Evolutionary conservation across 2,113 vertebrate genomes (phyloP).

Genomic region (Pelecanus crispus): DNA sequence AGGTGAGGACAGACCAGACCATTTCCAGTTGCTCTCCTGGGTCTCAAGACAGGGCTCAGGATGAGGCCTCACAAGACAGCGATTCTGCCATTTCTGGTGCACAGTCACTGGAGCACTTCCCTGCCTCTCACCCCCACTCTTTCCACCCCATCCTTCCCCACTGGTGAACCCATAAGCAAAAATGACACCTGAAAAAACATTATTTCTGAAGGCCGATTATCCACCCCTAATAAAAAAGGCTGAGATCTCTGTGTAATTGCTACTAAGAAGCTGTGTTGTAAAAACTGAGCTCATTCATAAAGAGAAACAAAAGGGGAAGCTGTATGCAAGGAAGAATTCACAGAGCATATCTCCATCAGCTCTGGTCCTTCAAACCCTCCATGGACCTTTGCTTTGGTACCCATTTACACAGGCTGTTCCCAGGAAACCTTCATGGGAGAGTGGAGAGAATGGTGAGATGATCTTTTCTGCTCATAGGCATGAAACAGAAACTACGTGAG

Average conservation of each 20-base stretch:
- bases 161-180: neutral
- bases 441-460: neutral
- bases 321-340: neutral
- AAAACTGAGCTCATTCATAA: conserved; percentile 4
- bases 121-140: neutral
- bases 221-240: neutral
- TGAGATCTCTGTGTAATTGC: neutral
- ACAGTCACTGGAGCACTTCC: neutral
- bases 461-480: neutral
- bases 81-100: neutral
- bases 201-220: neutral
- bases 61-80: neutral
- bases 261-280: neutral
- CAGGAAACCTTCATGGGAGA: neutral
- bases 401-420: neutral
- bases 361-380: neutral
- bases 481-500: neutral
- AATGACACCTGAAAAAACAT: neutral
- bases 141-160: neutral
- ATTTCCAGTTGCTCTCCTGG: neutral
- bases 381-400: neutral
- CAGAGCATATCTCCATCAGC: neutral
- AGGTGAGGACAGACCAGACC: neutral
- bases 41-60: neutral
- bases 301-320: neutral